Evolutionary conservation across 1,140 invertebrate species (phyloP), one percentile per base, ranked within the genome.

Genomic region (roundworm (Caenorhabditis elegans)): DNA sequence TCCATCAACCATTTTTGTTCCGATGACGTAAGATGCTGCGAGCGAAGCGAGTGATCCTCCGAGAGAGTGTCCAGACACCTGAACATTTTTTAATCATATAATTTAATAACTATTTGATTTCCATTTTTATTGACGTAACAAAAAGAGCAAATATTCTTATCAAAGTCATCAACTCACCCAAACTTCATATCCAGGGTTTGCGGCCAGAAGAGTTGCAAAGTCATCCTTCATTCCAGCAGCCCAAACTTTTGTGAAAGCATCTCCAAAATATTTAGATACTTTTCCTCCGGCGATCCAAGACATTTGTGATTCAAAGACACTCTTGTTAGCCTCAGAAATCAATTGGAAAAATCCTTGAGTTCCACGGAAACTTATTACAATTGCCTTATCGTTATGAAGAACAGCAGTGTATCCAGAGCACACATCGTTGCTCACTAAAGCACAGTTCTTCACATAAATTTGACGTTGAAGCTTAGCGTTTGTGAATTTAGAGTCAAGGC

Each of bases 331-430:
- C 55, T 87, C 86, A 19, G 77, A 70, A 22, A 86, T 36, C 15
- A 87, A 78, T 78, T 87, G 85, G 19, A 85, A 48, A 28, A 87
- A 86, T 17, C 85, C 79, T n/a, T 85, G 34, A 8, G 86, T 86
- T 49, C 86, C 86, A 15, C 86, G 83, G 78, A 84, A 86, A 46
- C 82, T 78, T 22, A 86, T 48, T 0, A 86, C 82, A 36, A 86
- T 87, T 0, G 84, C 76, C 51, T 84, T 83, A 3, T 87, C 76
- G 22, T 22, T 39, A 19, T 79, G 81, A 5, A 78, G 76, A 31
- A 86, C 82, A 13, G 86, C 86, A n/a, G 82, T 87, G 53, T 79
- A 87, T 77, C 84, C 86, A 36, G 84, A 84, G 76, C 86, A 87
- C 13, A 48, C 43, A 24, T 87, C 85, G 13, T 78, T 78, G 76